Conservation (phyloP, 2,797 vertebrate genomes). For the Brachymystax lenok region DNA sequence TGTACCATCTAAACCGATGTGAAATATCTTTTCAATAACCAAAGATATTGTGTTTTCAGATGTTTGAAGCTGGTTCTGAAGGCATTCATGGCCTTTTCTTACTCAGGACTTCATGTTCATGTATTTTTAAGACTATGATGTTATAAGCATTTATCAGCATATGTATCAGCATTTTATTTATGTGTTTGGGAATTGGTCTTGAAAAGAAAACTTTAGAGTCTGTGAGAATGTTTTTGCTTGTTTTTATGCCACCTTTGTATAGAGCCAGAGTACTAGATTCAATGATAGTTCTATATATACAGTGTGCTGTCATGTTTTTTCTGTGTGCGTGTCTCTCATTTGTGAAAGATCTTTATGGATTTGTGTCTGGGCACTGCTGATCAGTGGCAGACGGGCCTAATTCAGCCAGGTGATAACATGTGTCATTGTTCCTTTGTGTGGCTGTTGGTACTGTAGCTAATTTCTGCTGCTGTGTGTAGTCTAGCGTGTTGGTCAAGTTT, state of each 20-base stretch:
- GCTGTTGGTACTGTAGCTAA: constrained; percentile 67
- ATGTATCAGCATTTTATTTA: no score
- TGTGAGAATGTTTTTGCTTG: no score
- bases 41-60: no score
- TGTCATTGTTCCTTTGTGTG: constrained; percentile 70
- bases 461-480: constrained; percentile 60
- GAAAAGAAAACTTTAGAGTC: neutral
- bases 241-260: neutral
- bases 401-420: constrained; percentile 72
- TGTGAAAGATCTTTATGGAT: no score
- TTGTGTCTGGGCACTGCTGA: constrained; percentile 21
- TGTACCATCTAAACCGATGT: no score
- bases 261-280: neutral
- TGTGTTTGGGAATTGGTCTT: neutral
- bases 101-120: constrained; percentile 3
- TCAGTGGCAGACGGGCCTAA: constrained; percentile 64
- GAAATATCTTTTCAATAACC: no score
- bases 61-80: constrained; percentile 21
- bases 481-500: constrained; percentile 74
- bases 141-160: no score
- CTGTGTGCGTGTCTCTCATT: neutral
- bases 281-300: neutral
- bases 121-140: neutral
- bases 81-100: neutral
- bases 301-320: neutral